phyloP scores from a whole-genome alignment of 2,797 vertebrate genomes.

The Parotocinclus haroldoi region DNA sequence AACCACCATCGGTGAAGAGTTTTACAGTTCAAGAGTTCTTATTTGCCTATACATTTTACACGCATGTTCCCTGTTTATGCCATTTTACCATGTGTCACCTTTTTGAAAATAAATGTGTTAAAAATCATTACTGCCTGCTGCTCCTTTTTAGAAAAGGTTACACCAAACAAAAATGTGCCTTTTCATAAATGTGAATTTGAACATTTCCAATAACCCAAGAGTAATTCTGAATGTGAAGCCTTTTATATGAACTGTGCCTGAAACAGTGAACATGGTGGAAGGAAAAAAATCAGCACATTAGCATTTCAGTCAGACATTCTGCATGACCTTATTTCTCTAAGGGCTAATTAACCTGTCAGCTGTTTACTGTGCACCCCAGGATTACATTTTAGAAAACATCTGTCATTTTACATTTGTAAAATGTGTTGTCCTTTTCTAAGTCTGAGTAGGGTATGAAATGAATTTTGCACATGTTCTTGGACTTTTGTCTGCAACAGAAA shows the following conservation, averaged over 20 bases:
- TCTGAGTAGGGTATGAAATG: too few species aligned
- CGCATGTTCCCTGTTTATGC: conserved; percentile 2
- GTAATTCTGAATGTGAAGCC: conserved; percentile 25
- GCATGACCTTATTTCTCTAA: conserved; percentile 13
- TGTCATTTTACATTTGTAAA: too few species aligned
- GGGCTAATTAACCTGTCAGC: conserved; percentile 31
- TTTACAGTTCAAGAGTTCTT: too few species aligned
- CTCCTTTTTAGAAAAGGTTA: conserved; percentile 11
- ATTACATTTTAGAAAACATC: too few species aligned
- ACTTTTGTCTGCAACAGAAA: too few species aligned
- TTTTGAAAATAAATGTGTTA: conserved; percentile 10
- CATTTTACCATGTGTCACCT: conserved; percentile 35
- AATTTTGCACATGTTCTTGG: too few species aligned
- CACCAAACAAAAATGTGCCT: conserved; percentile 17
- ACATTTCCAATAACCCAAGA: conserved; percentile 6
- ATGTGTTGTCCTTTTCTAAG: too few species aligned
- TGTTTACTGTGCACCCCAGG: not conserved
- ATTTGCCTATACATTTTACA: not conserved
- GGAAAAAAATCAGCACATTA: conserved; percentile 21
- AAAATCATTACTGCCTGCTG: conserved; percentile 7
- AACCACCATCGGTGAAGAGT: too few species aligned
- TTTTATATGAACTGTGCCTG: conserved; percentile 26
- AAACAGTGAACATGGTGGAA: not conserved
- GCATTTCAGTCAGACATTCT: conserved; percentile 9
- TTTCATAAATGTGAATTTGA: conserved; percentile 14